These are phyloP conservation scores for Herminia tarsipennalis DNA, from an alignment of 2,888 invertebrate species.

Conservation along the genomic window DNA sequence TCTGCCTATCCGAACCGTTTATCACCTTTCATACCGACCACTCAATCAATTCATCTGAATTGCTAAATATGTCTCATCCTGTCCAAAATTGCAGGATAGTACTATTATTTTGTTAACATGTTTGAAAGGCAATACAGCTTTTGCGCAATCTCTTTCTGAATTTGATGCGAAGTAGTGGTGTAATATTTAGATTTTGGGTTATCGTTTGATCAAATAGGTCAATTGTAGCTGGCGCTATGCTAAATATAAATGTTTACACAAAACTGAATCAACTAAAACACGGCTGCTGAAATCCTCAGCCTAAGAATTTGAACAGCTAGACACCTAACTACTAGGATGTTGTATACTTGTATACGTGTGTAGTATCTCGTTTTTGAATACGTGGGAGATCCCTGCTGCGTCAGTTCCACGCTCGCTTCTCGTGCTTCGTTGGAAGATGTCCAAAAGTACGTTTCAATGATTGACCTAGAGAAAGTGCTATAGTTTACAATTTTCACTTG, in stretches of 20 bases:
- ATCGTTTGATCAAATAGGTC: no score
- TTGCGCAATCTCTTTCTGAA: constrained; percentile 2
- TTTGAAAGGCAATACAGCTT: not conserved
- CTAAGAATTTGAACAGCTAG: no score
- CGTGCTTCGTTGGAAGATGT: constrained; percentile 36
- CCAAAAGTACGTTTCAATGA: constrained; percentile 37
- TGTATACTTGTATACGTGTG: constrained; percentile 8
- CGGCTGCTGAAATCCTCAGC: no score
- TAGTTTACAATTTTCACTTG: constrained; percentile 6
- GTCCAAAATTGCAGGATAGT: constrained; percentile 9
- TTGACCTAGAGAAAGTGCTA: constrained; percentile 34
- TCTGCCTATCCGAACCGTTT: not conserved
- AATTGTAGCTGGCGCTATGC: no score
- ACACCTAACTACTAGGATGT: no score
- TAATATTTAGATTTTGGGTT: no score
- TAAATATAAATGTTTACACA: no score
- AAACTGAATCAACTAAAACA: not conserved
- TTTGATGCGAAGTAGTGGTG: no score
- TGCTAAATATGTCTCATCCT: constrained; percentile 15
- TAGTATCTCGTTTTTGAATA: constrained; percentile 24
- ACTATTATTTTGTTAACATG: not conserved
- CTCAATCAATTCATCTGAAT: constrained; percentile 8
- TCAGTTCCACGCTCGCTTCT: constrained; percentile 28
- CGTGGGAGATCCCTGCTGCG: constrained; percentile 43
- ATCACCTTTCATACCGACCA: not conserved